These are phyloP conservation scores for Drosophila suzukii DNA, from an alignment of 1,140 invertebrate genomes.

Conservation along the genomic window DNA sequence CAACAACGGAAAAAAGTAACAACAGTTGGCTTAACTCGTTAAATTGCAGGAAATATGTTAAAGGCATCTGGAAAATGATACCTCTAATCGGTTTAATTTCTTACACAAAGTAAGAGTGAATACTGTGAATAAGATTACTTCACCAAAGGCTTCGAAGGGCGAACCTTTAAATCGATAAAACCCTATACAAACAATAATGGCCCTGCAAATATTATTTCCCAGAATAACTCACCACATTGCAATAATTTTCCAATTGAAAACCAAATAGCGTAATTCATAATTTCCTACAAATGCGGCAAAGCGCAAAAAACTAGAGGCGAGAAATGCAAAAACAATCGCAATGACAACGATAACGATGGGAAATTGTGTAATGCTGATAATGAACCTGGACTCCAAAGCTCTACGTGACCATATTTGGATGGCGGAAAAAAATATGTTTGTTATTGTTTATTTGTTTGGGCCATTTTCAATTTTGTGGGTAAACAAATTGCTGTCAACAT, in stretches of 20 bases:
- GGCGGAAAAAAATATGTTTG: slow-evolving; percentile 39
- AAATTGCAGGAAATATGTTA: not conserved
- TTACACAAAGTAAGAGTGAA: too few species aligned
- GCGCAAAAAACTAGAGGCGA: slow-evolving; percentile 9
- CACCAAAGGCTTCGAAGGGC: too few species aligned
- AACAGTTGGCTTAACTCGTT: slow-evolving; percentile 24
- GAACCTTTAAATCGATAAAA: not conserved
- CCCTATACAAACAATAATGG: not conserved
- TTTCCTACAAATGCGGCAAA: slow-evolving; percentile 36
- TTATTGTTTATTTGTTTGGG: slow-evolving; percentile 38
- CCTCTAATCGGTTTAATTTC: slow-evolving; percentile 1
- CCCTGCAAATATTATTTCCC: not conserved
- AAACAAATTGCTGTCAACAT: slow-evolving; percentile 68
- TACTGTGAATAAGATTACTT: too few species aligned
- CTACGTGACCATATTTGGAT: slow-evolving; percentile 58
- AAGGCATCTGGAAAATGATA: slow-evolving; percentile 1
- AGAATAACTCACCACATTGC: slow-evolving; percentile 23
- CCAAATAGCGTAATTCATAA: slow-evolving; percentile 44
- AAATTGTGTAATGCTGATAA: slow-evolving; percentile 69
- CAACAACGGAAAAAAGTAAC: slow-evolving; percentile 13
- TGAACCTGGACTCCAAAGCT: slow-evolving; percentile 50
- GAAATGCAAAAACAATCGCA: slow-evolving; percentile 4
- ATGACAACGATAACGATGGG: slow-evolving; percentile 18
- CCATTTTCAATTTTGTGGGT: slow-evolving; percentile 67
- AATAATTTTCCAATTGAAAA: slow-evolving; percentile 13